phyloP scores from a whole-genome alignment of 2,888 invertebrate species.

The Campoplex capitator region DNA sequence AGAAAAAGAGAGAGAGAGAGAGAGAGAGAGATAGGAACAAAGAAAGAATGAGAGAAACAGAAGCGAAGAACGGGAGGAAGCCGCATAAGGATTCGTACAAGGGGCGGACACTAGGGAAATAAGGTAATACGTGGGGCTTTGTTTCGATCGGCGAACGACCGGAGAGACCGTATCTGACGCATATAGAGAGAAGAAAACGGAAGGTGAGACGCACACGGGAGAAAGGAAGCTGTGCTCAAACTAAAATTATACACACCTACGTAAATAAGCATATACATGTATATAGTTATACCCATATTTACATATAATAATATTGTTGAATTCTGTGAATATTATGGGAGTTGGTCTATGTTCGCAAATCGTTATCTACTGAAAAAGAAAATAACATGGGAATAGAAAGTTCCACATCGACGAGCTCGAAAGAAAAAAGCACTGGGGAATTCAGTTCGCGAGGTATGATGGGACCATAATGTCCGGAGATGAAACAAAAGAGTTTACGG shows the following conservation, averaged over 20 bases:
- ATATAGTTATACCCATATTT: background rate
- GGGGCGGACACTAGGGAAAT: conserved; percentile 80
- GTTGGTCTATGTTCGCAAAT: conserved; percentile 51
- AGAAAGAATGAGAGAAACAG: conserved; percentile 43
- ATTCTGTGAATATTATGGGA: conserved; percentile 30
- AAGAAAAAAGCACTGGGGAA: conserved; percentile 62
- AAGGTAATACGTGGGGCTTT: conserved; percentile 82
- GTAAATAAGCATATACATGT: conserved; percentile 16
- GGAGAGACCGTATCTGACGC: conserved; percentile 34
- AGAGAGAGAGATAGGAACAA: conserved; percentile 2
- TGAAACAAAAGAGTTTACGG: background rate
- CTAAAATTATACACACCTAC: conserved; percentile 53
- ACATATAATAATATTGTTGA: conserved; percentile 17
- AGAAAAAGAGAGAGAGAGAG: background rate
- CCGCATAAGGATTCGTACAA: conserved; percentile 77
- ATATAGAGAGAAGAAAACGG: conserved; percentile 54
- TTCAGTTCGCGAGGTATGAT: conserved; percentile 44
- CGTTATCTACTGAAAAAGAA: conserved; percentile 38
- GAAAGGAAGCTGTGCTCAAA: conserved; percentile 64
- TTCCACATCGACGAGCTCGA: conserved; percentile 75
- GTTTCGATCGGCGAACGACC: conserved; percentile 77
- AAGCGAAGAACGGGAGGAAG: conserved; percentile 62
- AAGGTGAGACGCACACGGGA: conserved; percentile 67
- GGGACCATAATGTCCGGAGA: conserved; percentile 22
- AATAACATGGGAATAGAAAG: conserved; percentile 63